These are phyloP conservation scores for Brotula barbata DNA, from an alignment of 2,797 vertebrate genomes.

Conservation along the genomic window DNA sequence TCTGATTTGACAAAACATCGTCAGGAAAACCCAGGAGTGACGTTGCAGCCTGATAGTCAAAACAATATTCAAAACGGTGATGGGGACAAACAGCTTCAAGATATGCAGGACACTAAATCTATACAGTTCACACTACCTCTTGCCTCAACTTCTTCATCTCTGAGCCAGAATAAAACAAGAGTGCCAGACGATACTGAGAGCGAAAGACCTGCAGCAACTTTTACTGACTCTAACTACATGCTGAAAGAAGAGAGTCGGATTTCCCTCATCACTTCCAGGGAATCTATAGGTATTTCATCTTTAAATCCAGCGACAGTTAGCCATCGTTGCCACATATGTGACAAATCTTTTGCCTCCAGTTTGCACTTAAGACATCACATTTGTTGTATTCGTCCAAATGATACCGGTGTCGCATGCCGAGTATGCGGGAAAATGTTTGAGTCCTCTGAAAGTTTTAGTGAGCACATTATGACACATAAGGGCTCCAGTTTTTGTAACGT, in stretches of 20 bases:
- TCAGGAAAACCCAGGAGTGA: constrained; percentile 18
- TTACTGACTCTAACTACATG: not conserved
- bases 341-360: constrained; percentile 46
- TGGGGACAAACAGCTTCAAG: constrained; percentile 20
- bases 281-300: constrained; percentile 16
- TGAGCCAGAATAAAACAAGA: not conserved
- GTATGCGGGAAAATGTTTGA: constrained; percentile 53
- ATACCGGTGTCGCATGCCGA: constrained; percentile 30
- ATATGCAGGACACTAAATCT: constrained; percentile 9
- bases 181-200: constrained; percentile 4
- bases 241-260: constrained; percentile 17
- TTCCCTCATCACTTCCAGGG: not conserved
- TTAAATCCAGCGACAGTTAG: not conserved
- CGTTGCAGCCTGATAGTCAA: constrained; percentile 17
- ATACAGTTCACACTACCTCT: constrained; percentile 8
- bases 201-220: constrained; percentile 13
- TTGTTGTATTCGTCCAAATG: constrained; percentile 39
- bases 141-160: constrained; percentile 12
- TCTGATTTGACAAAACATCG: constrained; percentile 25
- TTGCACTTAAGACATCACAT: constrained; percentile 58
- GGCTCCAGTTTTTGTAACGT: constrained; percentile 50
- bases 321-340: constrained; percentile 49
- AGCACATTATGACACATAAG: constrained; percentile 55
- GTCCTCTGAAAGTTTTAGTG: constrained; percentile 28
- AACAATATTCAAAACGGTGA: constrained; percentile 21